Conservation (phyloP, 2,113 vertebrate species). For the Canis aureus region DNA sequence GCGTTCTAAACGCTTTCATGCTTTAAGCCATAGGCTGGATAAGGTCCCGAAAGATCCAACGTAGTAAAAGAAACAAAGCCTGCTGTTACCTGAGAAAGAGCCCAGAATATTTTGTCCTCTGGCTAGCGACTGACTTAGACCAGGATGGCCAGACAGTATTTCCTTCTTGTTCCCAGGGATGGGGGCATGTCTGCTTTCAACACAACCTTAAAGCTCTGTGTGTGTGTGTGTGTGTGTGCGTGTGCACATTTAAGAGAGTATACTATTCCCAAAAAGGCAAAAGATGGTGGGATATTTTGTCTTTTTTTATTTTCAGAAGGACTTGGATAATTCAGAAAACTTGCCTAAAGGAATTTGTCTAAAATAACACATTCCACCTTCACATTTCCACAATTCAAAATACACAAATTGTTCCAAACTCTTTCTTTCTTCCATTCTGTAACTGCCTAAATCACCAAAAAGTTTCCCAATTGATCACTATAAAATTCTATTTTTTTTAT, state of each 20-base stretch:
- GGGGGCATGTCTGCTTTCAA: not conserved
- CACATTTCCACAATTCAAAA: conserved; percentile 14
- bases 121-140: not conserved
- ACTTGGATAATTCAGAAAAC: conserved; percentile 7
- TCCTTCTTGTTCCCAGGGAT: not conserved
- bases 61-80: conserved; percentile 24
- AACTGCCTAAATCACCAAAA: conserved; percentile 5
- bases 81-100: not conserved
- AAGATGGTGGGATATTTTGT: not conserved
- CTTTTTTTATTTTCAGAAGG: not conserved
- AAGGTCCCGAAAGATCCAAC: conserved; percentile 5
- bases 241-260: not conserved
- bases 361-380: conserved; percentile 3
- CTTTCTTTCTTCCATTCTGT: not conserved
- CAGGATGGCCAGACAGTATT: not conserved
- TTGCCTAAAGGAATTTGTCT: not conserved
- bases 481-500: not conserved
- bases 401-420: not conserved
- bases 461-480: not conserved
- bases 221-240: not conserved
- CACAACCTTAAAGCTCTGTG: not conserved
- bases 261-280: not conserved
- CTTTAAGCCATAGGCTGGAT: not conserved
- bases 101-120: not conserved
- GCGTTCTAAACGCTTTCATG: not conserved